phyloP scores from a whole-genome alignment of 2,888 invertebrate genomes.

The Lobophora halterata region DNA sequence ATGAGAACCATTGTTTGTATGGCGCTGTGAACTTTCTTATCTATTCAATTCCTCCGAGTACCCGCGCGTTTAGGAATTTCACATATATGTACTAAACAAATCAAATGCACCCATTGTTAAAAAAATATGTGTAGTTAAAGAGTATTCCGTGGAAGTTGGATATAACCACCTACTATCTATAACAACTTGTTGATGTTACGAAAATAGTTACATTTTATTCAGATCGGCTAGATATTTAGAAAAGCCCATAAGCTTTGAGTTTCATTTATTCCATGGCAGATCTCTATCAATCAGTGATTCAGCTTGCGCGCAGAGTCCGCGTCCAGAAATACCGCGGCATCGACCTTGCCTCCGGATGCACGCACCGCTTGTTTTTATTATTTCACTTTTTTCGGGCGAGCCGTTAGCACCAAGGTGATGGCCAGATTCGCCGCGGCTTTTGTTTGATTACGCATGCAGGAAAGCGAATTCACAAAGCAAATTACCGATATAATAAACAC shows the following conservation, averaged over 20 bases:
- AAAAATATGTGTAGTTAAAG: too few relatives aligned
- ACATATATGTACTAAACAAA: too few relatives aligned
- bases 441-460: conserved; percentile 21
- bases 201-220: background rate
- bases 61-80: too few relatives aligned
- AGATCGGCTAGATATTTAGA: conserved; percentile 29
- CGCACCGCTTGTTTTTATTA: conserved; percentile 70
- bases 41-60: conserved; percentile 4
- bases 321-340: conserved; percentile 73
- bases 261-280: conserved; percentile 49
- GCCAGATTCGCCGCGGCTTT: conserved; percentile 40
- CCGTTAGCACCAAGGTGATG: conserved; percentile 67
- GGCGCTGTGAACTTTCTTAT: conserved; percentile 12
- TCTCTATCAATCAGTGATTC: conserved; percentile 64
- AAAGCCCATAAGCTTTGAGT: conserved; percentile 49
- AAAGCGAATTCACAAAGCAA: conserved; percentile 4
- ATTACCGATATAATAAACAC: too few relatives aligned
- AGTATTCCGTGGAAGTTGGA: too few relatives aligned
- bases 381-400: conserved; percentile 61
- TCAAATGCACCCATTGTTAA: too few relatives aligned
- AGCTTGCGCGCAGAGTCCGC: conserved; percentile 45
- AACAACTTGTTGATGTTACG: too few relatives aligned
- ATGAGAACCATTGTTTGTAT: conserved; percentile 23
- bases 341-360: conserved; percentile 74
- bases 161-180: too few relatives aligned